Evolutionary conservation across 1,140 invertebrate genomes (phyloP), one percentile per base, ranked within the genome.

Genomic region (Asobara japonica): DNA sequence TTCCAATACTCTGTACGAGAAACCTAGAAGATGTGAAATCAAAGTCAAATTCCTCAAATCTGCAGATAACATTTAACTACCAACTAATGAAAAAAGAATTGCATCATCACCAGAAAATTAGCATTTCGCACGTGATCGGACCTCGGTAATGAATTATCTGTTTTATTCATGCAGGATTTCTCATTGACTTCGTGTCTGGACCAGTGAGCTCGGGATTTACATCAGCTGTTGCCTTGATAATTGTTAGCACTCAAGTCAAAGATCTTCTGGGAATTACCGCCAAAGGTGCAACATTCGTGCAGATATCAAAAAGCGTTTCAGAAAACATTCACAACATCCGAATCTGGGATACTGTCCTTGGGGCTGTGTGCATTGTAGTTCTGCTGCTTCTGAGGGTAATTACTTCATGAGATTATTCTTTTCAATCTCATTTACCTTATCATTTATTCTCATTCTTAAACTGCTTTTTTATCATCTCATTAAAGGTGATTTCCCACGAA

Each of bases 131-230:
- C 41, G 41, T 45, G 41, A 45, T 3, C n/a, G n/a, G n/a, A n/a
- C n/a, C n/a, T n/a, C n/a, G n/a, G n/a, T n/a, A n/a, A n/a, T n/a
- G n/a, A n/a, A n/a, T 72, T 65, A 29, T 65, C 2, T 45, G n/a
- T 41, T 60, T 74, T 74, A 75, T 65, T 65, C 61, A 82, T 84
- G 22, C 83, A 94, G 95, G 96, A 51, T 97, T 98, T 82, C 88
- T 98, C 30, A 94, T 98, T 62, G 95, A 97, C 85, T 98, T 97
- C 84, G 95, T 98, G 0, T 97, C 95, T 0, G 94, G 94, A 3
- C 95, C 96, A 0, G 96, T 98, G 0, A 96, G 96, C 11, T 96
- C 94, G 10, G 95, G 96, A 13, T 98, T 98, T 82, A 97, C 96
- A 0, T 96, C 95, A 0, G 96, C 96, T 0, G 96, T 96, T 10